Evolutionary conservation across 2,797 vertebrate genomes (phyloP).

Genomic region (Micropoecilia bifurca): DNA sequence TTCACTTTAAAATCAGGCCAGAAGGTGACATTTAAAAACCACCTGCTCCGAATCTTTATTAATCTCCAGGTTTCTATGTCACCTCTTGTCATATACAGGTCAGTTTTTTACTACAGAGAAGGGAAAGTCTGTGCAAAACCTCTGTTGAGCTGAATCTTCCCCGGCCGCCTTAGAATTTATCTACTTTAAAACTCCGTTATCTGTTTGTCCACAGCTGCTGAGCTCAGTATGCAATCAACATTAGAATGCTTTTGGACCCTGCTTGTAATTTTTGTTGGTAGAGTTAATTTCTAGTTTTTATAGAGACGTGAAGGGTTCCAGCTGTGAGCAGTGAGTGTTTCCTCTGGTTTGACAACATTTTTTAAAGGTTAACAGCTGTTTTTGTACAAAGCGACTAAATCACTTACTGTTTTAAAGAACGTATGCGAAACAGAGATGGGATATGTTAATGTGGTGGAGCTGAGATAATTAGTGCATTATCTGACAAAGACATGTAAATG

Average conservation of each 20-base stretch:
- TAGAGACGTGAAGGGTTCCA: slow-evolving; percentile 23
- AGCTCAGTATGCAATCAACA: neutral
- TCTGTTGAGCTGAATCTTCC: slow-evolving; percentile 10
- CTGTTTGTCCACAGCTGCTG: slow-evolving; percentile 15
- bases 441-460: slow-evolving; percentile 1
- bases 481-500: neutral
- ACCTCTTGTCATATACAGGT: neutral
- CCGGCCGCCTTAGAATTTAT: slow-evolving; percentile 6
- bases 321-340: slow-evolving; percentile 20
- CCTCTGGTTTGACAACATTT: slow-evolving; percentile 9
- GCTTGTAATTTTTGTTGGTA: slow-evolving; percentile 23
- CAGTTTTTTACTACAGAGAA: neutral
- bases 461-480: slow-evolving; percentile 13
- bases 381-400: slow-evolving; percentile 7
- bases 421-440: slow-evolving; percentile 2
- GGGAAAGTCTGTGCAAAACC: neutral
- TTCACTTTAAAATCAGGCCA: slow-evolving; percentile 10
- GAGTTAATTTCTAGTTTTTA: slow-evolving; percentile 4
- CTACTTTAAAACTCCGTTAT: neutral
- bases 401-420: slow-evolving; percentile 2
- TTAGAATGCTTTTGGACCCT: slow-evolving; percentile 10
- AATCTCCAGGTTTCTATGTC: neutral
- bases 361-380: slow-evolving; percentile 14
- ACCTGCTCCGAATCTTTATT: slow-evolving; percentile 27
- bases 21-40: slow-evolving; percentile 18